Evolutionary conservation across 1,140 invertebrate species (phyloP).

Genomic region (Bombus picipes): DNA sequence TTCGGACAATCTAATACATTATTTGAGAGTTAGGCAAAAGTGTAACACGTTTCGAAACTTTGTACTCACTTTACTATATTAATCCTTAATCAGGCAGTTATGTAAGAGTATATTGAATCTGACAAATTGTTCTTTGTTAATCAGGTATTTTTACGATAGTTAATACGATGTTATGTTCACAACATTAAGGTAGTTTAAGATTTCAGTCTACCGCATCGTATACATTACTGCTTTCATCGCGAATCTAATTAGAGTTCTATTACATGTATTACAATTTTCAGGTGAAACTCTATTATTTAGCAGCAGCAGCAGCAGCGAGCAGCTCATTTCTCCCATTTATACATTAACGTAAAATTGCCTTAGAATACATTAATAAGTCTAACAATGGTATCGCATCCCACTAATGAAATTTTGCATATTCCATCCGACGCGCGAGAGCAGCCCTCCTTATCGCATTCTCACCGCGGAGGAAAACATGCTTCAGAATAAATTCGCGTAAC

Average conservation of each 20-base stretch:
- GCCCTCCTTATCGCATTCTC: neutral
- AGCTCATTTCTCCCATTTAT: neutral
- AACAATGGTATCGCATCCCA: neutral
- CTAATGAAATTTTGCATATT: conserved; percentile 9
- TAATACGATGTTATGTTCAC: neutral
- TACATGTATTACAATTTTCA: conserved; percentile 1
- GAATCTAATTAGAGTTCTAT: conserved; percentile 5
- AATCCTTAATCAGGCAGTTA: no score
- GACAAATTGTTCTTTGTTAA: neutral
- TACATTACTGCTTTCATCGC: neutral
- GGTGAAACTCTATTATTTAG: neutral
- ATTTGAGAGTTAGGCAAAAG: no score
- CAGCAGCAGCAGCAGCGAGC: neutral
- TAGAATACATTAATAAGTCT: conserved; percentile 8
- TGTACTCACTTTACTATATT: no score
- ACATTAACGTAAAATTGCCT: neutral
- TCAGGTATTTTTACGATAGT: neutral
- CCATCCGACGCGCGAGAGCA: neutral
- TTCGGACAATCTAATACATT: no score
- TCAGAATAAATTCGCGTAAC: neutral
- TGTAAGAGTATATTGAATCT: neutral
- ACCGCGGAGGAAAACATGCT: neutral
- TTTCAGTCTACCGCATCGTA: neutral
- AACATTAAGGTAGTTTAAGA: neutral
- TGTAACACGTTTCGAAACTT: no score